Evolutionary conservation across 2,797 vertebrate genomes (phyloP), one percentile per base, ranked within the genome.

Genomic region (Lagocephalus sceleratus): DNA sequence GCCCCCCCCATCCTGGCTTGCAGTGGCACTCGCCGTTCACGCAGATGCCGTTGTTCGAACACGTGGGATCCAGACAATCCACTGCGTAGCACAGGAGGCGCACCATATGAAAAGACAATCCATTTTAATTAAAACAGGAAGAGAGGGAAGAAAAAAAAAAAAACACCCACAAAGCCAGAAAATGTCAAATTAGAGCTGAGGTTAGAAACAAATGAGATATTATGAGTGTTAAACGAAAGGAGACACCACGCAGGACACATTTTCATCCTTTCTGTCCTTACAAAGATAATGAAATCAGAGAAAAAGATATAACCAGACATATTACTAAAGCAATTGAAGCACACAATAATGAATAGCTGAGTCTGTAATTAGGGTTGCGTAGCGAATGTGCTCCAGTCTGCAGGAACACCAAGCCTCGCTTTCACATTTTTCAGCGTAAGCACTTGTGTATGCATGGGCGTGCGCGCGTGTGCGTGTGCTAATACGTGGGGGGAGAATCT

Each of bases 1-100:
- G 88, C n/a, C 97, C 96, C 7, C 95, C 96, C 97, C 97, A 99
- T 26, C 97, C 96, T 0, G 96, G 94, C 85, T 95, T 97, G 86
- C 97, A 99, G 69, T 98, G 94, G 57, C 97, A 99, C 64, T 98
- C 97, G 48, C 95, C 97, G 2, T 93, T 94, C 79, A 98, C 93
- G 62, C 97, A 99, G 75, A 98, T 94, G 5, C 97, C 97, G 2
- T 98, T 97, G 87, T 90, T 95, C 78, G 96, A 97, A 84, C 97
- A 99, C 0, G 93, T 94, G 0, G 97, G 96, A 75, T 99, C 97
- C 84, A 98, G 71, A 83, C 97, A 99, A 71, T 99, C 95, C 73
- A 98, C 97, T 99, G 73, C 22, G 83, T 60, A 75, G 51, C 60
- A 20, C 32, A 54, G 62, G 19, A 63, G 40, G 68, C 14, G 57